These are phyloP conservation scores for Dufourea novaeangliae DNA, from an alignment of 1,140 invertebrate species.

Conservation along the genomic window DNA sequence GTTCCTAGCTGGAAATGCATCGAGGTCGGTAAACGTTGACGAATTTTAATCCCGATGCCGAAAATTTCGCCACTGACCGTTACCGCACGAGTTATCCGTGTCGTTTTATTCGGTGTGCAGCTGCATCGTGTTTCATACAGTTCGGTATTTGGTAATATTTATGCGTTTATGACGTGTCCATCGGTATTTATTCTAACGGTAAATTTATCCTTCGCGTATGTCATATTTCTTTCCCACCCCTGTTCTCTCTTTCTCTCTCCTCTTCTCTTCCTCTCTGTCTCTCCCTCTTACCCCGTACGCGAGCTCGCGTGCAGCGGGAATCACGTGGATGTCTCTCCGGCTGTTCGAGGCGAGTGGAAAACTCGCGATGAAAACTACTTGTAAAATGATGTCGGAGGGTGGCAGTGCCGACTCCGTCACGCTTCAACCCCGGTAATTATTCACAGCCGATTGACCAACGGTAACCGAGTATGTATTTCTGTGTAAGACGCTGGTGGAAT, in stretches of 20 bases:
- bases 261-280: not conserved
- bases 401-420: constrained; percentile 1
- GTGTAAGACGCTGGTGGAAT: not conserved
- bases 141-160: constrained; percentile 6
- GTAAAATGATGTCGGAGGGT: constrained; percentile 8
- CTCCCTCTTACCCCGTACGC: too few species aligned
- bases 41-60: not conserved
- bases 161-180: not conserved
- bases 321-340: constrained; percentile 10
- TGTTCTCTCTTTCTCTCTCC: not conserved
- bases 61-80: not conserved
- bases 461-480: constrained; percentile 25
- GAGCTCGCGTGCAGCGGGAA: not conserved
- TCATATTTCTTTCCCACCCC: not conserved
- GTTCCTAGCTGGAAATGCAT: too few species aligned
- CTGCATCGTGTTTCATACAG: not conserved
- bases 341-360: constrained; percentile 9
- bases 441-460: constrained; percentile 55
- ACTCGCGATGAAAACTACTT: constrained; percentile 40
- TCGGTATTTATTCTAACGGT: constrained; percentile 21
- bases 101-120: not conserved
- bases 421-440: constrained; percentile 57
- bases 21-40: not conserved
- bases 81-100: not conserved
- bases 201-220: constrained; percentile 14